Percentiles rank a stretch among this genome's conserved stretches.
phyloP scores from a whole-genome alignment of 2,113 vertebrate genomes.

The Sterrhoptilus dennistouni region DNA sequence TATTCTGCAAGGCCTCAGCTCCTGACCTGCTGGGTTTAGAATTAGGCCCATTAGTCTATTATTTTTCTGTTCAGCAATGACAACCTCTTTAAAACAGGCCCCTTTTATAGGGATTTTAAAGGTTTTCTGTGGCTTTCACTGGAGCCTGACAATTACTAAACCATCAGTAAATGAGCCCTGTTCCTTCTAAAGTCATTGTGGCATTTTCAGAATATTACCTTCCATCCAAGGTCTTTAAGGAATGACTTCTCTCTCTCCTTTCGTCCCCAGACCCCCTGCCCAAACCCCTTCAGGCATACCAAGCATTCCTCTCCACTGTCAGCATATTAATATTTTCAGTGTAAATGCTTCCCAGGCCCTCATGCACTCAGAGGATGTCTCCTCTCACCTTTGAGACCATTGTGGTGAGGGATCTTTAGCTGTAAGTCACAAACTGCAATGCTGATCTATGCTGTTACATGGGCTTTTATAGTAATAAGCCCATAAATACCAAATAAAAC shows the following conservation, averaged over 20 bases:
- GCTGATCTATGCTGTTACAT: not conserved
- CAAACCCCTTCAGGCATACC: not conserved
- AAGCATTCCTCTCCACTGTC: not conserved
- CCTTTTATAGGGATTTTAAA: slow-evolving; percentile 9
- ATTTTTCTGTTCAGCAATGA: slow-evolving; percentile 39
- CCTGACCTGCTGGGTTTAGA: slow-evolving; percentile 30
- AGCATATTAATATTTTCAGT: not conserved
- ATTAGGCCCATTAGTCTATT: slow-evolving; percentile 47
- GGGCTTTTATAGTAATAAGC: not conserved
- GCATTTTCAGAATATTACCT: not conserved
- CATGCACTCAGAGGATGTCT: not conserved
- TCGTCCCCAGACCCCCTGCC: not conserved
- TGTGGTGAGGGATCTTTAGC: not conserved
- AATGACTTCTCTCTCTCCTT: not conserved
- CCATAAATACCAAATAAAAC: not conserved
- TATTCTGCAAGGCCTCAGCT: not conserved
- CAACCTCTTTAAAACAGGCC: slow-evolving; percentile 1
- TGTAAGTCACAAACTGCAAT: not conserved
- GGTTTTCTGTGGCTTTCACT: slow-evolving; percentile 31
- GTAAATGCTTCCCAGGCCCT: not conserved
- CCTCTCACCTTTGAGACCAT: not conserved
- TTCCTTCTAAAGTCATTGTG: not conserved
- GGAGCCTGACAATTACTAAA: slow-evolving; percentile 7
- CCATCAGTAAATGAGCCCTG: not conserved
- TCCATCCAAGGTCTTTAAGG: slow-evolving; percentile 16